A percentile compares a stretch with the other conserved stretches of the same genome.
Conservation (phyloP, 2,888 invertebrate species). For the Lepidocyrtinus sp. region DNA sequence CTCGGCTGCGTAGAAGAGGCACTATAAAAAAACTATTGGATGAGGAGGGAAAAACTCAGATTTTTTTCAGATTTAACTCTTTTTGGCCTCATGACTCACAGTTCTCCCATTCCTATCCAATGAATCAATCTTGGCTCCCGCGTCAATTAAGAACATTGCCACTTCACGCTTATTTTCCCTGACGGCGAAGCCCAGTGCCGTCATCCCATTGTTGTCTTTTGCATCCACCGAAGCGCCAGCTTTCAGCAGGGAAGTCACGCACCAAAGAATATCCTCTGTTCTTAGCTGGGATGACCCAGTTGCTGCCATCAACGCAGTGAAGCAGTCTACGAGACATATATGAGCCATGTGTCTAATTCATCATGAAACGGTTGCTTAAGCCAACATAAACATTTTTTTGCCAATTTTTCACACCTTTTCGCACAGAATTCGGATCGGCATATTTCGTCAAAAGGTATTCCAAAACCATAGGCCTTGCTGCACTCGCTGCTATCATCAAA, state of each 20-base stretch:
- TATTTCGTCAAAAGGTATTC: slow-evolving; percentile 50
- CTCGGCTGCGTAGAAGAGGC: slow-evolving; percentile 56
- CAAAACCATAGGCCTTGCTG: slow-evolving; percentile 48
- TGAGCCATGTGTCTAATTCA: not conserved
- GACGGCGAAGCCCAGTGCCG: slow-evolving; percentile 54
- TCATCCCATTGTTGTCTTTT: slow-evolving; percentile 54
- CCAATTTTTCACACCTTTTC: slow-evolving; percentile 41
- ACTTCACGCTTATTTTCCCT: slow-evolving; percentile 52
- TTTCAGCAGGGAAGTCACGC: slow-evolving; percentile 38
- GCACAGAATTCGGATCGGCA: slow-evolving; percentile 54
- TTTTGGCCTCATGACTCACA: slow-evolving; percentile 33
- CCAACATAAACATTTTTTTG: not conserved
- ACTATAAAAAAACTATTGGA: slow-evolving; percentile 23
- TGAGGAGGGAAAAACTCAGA: not conserved
- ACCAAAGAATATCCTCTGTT: slow-evolving; percentile 30
- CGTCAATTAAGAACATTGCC: slow-evolving; percentile 50
- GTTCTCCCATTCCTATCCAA: slow-evolving; percentile 55
- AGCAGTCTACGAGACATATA: slow-evolving; percentile 43
- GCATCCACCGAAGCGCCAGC: slow-evolving; percentile 50
- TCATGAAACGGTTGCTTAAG: not conserved
- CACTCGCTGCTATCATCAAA: slow-evolving; percentile 60
- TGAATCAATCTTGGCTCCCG: slow-evolving; percentile 50
- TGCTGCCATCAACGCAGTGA: slow-evolving; percentile 62
- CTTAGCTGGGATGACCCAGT: slow-evolving; percentile 52
- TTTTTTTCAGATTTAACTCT: not conserved